These are phyloP conservation scores for Dendrolimus houi DNA, from an alignment of 2,888 invertebrate genomes.

Conservation along the genomic window DNA sequence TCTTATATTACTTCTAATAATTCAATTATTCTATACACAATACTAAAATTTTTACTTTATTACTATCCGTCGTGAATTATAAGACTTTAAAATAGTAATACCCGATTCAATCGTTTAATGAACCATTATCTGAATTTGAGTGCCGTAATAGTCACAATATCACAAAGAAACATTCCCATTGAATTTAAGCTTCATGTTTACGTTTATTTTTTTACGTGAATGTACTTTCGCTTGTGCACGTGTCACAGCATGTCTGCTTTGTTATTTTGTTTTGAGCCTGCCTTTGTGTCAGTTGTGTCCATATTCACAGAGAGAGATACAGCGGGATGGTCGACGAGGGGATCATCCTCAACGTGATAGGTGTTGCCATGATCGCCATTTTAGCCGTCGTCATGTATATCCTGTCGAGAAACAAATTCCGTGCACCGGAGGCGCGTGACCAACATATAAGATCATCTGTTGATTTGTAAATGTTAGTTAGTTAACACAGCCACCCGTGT, in stretches of 20 bases:
- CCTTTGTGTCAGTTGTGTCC: slow-evolving; percentile 38
- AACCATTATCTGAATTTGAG: no score
- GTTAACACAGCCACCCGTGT: not conserved
- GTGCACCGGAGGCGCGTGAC: slow-evolving; percentile 52
- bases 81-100: no score
- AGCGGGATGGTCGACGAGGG: slow-evolving; percentile 79
- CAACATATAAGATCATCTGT: slow-evolving; percentile 74
- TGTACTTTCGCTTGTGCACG: not conserved
- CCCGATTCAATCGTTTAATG: no score
- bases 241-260: not conserved
- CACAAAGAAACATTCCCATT: no score
- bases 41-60: no score
- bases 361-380: slow-evolving; percentile 78
- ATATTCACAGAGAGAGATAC: slow-evolving; percentile 73
- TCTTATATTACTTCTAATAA: no score
- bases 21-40: no score
- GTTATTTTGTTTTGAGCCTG: not conserved
- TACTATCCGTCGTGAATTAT: no score
- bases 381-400: slow-evolving; percentile 81
- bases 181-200: no score
- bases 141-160: no score
- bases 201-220: not conserved
- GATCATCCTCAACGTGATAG: slow-evolving; percentile 82
- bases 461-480: slow-evolving; percentile 57
- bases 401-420: slow-evolving; percentile 77